Percentiles rank a stretch among this genome's conserved stretches.
phyloP scores from a whole-genome alignment of 2,888 invertebrate species.

The Glyphotaelius pellucidus region DNA sequence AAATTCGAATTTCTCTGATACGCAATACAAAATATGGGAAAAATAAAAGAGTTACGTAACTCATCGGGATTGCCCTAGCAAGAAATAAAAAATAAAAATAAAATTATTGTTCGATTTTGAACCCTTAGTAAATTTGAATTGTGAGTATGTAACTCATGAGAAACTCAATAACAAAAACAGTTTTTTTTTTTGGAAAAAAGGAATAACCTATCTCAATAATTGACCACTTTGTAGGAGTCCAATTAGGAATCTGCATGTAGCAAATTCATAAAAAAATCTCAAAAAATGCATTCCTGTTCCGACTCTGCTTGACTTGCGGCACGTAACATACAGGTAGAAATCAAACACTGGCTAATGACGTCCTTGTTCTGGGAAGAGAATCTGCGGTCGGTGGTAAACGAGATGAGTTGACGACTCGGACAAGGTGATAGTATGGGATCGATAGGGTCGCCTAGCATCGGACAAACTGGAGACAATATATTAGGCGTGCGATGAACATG shows the following conservation, averaged over 20 bases:
- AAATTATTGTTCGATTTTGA: no score
- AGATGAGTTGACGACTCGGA: neutral
- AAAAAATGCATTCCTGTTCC: neutral
- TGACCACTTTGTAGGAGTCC: neutral
- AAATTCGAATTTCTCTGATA: no score
- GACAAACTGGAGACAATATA: neutral
- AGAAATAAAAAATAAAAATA: no score
- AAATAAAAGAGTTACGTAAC: no score
- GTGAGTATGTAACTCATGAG: neutral
- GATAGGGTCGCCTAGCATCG: neutral
- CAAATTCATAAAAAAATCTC: neutral
- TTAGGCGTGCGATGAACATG: neutral
- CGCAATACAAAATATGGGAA: no score
- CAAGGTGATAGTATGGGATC: neutral
- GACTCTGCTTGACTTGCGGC: neutral
- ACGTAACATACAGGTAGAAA: neutral
- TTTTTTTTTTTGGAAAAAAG: neutral
- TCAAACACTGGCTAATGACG: neutral
- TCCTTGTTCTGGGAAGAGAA: neutral
- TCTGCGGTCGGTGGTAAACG: neutral
- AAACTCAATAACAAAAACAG: neutral
- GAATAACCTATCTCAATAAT: neutral
- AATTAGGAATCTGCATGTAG: no score
- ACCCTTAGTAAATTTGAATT: no score
- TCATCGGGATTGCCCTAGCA: no score